A percentile compares a stretch with the other conserved stretches of the same genome.
Conservation (phyloP, 2,888 invertebrate species). For the Chydorus sphaericus region DNA sequence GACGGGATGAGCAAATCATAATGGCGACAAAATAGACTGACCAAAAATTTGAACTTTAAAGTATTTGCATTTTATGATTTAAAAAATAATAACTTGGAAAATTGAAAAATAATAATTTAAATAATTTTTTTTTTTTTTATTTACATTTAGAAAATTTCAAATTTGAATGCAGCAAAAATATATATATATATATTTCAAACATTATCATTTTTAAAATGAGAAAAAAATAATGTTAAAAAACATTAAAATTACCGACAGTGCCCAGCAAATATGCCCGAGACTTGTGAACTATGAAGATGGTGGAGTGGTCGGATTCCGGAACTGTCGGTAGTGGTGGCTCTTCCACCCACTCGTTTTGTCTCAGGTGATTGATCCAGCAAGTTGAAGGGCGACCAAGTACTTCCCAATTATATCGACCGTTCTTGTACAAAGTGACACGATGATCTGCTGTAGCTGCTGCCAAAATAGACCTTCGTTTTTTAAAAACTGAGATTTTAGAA, state of each 20-base stretch:
- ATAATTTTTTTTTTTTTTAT: too few relatives aligned
- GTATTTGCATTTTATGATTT: too few relatives aligned
- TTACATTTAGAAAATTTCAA: too few relatives aligned
- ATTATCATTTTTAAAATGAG: too few relatives aligned
- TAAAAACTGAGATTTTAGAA: not conserved
- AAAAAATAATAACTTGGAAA: too few relatives aligned
- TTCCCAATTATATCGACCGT: not conserved
- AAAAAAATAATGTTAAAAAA: too few relatives aligned
- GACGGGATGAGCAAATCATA: not conserved
- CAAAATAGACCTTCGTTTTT: not conserved
- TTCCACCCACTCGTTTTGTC: not conserved
- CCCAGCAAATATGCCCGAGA: slow-evolving; percentile 2
- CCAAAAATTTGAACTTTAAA: too few relatives aligned
- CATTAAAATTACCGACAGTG: slow-evolving; percentile 4
- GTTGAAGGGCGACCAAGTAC: not conserved
- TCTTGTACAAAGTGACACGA: not conserved
- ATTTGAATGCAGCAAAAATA: too few relatives aligned
- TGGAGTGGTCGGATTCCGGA: not conserved
- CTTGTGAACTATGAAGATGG: not conserved
- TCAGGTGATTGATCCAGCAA: not conserved
- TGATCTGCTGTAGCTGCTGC: not conserved
- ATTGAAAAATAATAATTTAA: too few relatives aligned
- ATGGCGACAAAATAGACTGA: too few relatives aligned
- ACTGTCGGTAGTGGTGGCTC: too few relatives aligned
- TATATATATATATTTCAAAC: too few relatives aligned